phyloP scores from a whole-genome alignment of 1,140 invertebrate genomes.

The Conopomorpha cramerella region DNA sequence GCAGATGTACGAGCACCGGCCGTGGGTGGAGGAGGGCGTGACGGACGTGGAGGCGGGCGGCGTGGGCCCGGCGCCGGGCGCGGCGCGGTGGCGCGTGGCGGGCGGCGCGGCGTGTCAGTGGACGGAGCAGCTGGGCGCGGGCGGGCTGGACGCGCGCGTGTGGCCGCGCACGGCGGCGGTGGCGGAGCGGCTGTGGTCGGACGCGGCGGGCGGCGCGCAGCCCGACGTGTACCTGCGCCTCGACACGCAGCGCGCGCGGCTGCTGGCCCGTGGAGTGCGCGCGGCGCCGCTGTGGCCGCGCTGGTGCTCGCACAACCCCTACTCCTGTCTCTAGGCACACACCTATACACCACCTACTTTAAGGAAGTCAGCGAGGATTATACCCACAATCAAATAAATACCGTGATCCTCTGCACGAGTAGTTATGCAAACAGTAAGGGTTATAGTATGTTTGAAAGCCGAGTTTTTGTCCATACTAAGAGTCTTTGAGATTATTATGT shows the following conservation, averaged over 20 bases:
- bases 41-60: conserved; percentile 62
- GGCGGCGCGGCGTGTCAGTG: conserved; percentile 76
- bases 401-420: too few relatives aligned
- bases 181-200: conserved; percentile 66
- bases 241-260: conserved; percentile 66
- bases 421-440: too few relatives aligned
- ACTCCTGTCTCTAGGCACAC: conserved; percentile 66
- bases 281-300: conserved; percentile 75
- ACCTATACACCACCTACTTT: too few relatives aligned
- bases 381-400: too few relatives aligned
- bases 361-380: too few relatives aligned
- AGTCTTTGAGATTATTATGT: too few relatives aligned
- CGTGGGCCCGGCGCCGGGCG: conserved; percentile 70
- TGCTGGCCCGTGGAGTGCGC: conserved; percentile 65
- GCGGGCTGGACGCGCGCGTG: conserved; percentile 66
- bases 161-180: conserved; percentile 74
- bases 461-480: too few relatives aligned
- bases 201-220: conserved; percentile 24
- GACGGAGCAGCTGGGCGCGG: conserved; percentile 69
- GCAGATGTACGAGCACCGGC: conserved; percentile 79
- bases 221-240: conserved; percentile 69
- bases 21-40: conserved; percentile 63
- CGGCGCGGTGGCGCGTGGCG: conserved; percentile 72
- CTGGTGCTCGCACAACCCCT: conserved; percentile 76
- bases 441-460: too few relatives aligned